phyloP scores from a whole-genome alignment of 2,888 invertebrate genomes.

The Sinopyrophorus schimmeli region DNA sequence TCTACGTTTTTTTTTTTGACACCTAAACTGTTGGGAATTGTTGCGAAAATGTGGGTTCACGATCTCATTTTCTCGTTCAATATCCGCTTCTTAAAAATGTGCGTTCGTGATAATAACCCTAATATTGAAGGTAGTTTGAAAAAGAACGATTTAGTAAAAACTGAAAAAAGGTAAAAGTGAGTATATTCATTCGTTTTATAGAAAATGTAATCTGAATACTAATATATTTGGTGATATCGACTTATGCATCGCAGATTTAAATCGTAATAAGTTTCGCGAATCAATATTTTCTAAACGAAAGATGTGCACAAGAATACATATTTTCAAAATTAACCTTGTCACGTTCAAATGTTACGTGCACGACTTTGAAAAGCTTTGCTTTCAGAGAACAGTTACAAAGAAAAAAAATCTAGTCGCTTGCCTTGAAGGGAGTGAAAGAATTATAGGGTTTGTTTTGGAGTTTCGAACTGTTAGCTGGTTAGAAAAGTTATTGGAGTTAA shows the following conservation, averaged over 20 bases:
- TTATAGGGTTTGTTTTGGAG: conserved; percentile 36
- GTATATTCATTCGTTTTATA: too few species aligned
- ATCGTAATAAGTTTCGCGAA: conserved; percentile 9
- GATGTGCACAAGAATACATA: conserved; percentile 17
- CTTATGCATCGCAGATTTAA: too few species aligned
- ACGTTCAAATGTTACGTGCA: conserved; percentile 38
- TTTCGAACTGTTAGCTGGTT: conserved; percentile 35
- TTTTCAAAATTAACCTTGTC: conserved; percentile 35
- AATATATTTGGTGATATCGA: too few species aligned
- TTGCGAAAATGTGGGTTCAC: conserved; percentile 2
- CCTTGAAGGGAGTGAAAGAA: conserved; percentile 30
- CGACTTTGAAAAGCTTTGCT: conserved; percentile 36
- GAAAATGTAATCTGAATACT: too few species aligned
- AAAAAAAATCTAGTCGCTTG: conserved; percentile 32
- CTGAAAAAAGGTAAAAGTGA: too few species aligned
- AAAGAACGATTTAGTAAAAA: conserved; percentile 6
- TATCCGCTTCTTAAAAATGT: conserved; percentile 7
- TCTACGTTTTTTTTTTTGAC: too few species aligned
- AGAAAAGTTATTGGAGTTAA: conserved; percentile 36
- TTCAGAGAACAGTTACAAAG: conserved; percentile 28
- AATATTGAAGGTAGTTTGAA: conserved; percentile 4
- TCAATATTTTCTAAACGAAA: conserved; percentile 26
- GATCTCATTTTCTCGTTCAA: conserved; percentile 8
- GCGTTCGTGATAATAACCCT: conserved; percentile 10
- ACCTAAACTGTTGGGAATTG: conserved; percentile 1